These are phyloP conservation scores for Epinephelus coioides DNA, from an alignment of 2,797 vertebrate species.

Conservation along the genomic window DNA sequence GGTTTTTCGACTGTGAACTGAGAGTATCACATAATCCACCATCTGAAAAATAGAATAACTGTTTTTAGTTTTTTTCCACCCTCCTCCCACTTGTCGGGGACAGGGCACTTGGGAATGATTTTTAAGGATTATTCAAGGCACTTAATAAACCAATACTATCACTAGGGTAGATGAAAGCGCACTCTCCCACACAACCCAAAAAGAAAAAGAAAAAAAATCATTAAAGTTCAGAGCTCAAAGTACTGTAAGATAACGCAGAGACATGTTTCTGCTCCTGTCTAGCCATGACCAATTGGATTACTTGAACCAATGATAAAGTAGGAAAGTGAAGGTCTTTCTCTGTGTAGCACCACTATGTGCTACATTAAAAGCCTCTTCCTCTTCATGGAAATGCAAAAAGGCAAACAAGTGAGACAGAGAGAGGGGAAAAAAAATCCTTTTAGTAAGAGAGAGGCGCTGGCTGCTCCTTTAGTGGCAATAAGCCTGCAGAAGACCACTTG, in stretches of 20 bases:
- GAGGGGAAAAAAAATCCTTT: conserved; percentile 55
- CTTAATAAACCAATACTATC: conserved; percentile 72
- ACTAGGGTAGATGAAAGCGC: conserved; percentile 70
- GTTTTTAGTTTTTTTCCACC: conserved; percentile 46
- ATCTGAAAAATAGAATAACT: conserved; percentile 46
- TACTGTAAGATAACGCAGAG: conserved; percentile 67
- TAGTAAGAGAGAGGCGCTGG: conserved; percentile 47
- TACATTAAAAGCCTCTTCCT: conserved; percentile 73
- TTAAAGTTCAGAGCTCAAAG: conserved; percentile 72
- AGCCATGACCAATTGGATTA: conserved; percentile 80
- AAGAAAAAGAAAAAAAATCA: conserved; percentile 60
- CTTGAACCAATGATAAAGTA: conserved; percentile 74
- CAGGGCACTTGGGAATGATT: conserved; percentile 56
- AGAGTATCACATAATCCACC: conserved; percentile 49
- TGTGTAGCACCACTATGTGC: conserved; percentile 56
- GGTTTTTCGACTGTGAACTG: conserved; percentile 25
- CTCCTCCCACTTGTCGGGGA: conserved; percentile 53
- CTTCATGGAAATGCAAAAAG: conserved; percentile 62
- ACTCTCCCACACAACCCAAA: conserved; percentile 44
- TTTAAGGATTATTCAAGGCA: conserved; percentile 69
- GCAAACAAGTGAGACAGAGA: conserved; percentile 51
- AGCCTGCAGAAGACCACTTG: conserved; percentile 58
- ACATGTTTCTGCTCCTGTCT: conserved; percentile 69
- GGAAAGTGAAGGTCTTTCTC: conserved; percentile 69
- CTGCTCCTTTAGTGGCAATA: conserved; percentile 67